phyloP scores from a whole-genome alignment of 2,888 invertebrate species.

The Epinotia demarniana region DNA sequence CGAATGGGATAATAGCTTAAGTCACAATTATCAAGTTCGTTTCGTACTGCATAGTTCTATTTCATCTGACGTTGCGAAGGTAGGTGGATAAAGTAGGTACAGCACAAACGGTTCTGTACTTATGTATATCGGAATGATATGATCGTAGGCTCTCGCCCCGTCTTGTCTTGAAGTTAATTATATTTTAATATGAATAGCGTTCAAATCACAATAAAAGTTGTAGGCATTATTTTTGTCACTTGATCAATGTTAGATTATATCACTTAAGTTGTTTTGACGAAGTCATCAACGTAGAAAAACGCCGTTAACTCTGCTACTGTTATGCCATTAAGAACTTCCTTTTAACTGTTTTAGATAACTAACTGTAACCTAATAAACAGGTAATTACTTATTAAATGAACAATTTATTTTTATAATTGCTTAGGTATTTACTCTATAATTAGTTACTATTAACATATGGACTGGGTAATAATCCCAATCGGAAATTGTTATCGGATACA shows the following conservation, averaged over 20 bases:
- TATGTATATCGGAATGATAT: background rate
- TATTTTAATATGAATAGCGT: no score
- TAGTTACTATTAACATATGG: conserved; percentile 8
- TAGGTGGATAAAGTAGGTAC: background rate
- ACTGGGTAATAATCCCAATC: conserved; percentile 7
- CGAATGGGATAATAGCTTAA: background rate
- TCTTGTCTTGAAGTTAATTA: no score
- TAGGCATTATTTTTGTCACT: no score
- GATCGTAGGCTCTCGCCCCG: no score
- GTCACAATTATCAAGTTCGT: background rate
- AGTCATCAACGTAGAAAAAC: background rate
- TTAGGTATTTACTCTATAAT: conserved; percentile 12
- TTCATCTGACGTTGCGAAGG: background rate
- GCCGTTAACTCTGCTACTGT: conserved; percentile 49
- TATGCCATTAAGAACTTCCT: conserved; percentile 52
- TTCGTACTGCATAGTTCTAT: background rate
- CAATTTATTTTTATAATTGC: conserved; percentile 28
- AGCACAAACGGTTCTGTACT: no score
- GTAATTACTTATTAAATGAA: conserved; percentile 24
- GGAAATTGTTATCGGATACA: conserved; percentile 1
- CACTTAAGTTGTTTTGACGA: conserved; percentile 1
- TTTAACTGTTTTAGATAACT: conserved; percentile 46
- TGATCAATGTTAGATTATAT: no score
- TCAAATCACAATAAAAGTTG: no score
- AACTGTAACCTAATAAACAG: conserved; percentile 19